Base-by-base conservation (phyloP, 1,140 invertebrate genomes). In the Babylonia areolata region DNA sequence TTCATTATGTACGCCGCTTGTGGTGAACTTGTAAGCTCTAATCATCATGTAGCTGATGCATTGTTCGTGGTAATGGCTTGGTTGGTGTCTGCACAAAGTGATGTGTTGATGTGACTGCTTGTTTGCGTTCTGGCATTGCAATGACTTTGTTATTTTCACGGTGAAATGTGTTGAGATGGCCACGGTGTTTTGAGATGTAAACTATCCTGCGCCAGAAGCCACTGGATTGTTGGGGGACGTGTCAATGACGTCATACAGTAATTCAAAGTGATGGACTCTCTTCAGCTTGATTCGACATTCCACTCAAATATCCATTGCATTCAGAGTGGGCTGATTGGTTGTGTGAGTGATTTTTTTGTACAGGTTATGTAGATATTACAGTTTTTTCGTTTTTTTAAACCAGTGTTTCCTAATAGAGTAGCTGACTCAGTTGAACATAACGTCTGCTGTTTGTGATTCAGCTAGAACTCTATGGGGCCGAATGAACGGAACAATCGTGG, bases 201-300 rank as follows among this genome's bases (percentile, higher is more conserved):
- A 3, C 31, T 73, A 33, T 35, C 71, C 6, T 33, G 71, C 35
- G 20, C 31, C 35, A 35, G 35, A 33, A 33, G 71, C 35, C 35
- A 35, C 31, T 12, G 35, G 71, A 2, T 35, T 37, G 71, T n/a
- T 31, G n/a, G 71, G 35, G 31, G 71, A 73, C 71, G 71, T 3
- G 35, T 73, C 71, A 73, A 1, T 33, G 71, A 73, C 31, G 31
- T 73, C 31, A 73, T 37, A 73, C n/a, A 6, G 9, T 73, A 15
- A 35, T 9, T 37, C 20, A 39, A 3, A 11, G 11, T 40, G 75
- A 23, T 40, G 35, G 11, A 40, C 37, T 35, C 35, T 5, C 40
- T 40, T 77, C 35, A 40, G 75, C 35, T 77, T 77, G 75, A 37
- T 77, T 40, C 20, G 75, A 77, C 75, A 77, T 77, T 77, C 75